Evolutionary conservation across 2,113 vertebrate species (phyloP).

Genomic region (Acrocephalus kingi): DNA sequence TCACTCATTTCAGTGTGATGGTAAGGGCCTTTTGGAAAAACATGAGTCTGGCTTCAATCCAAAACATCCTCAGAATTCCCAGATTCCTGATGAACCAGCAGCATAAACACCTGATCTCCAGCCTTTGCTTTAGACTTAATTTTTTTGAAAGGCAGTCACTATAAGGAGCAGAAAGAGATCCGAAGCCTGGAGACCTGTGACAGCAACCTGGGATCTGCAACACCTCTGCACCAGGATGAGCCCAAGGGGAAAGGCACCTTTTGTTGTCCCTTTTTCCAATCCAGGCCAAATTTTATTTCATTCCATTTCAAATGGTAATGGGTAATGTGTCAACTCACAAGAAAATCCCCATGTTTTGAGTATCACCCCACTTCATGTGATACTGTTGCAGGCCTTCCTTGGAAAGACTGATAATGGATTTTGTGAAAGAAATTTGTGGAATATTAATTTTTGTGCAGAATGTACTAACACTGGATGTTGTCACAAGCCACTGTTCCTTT

Average conservation of each 20-base stretch:
- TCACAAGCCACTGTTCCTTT: constrained; percentile 38
- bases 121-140: background rate
- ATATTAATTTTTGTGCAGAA: background rate
- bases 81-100: background rate
- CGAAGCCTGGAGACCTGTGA: background rate
- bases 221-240: background rate
- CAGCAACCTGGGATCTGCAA: background rate
- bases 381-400: background rate
- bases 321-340: background rate
- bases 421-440: background rate
- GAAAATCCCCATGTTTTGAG: background rate
- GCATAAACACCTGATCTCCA: background rate
- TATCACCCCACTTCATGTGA: background rate
- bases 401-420: background rate
- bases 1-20: background rate
- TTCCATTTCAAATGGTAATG: background rate
- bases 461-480: background rate
- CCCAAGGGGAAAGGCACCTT: background rate
- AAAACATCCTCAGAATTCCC: background rate
- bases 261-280: background rate
- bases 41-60: background rate
- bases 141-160: background rate
- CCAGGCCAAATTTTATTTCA: background rate
- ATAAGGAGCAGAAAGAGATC: background rate
- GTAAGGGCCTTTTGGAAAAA: background rate